A percentile compares a stretch with the other conserved stretches of the same genome.
Evolutionary conservation across 2,888 invertebrate species (phyloP).

Genomic region (Polydrusus cervinus): DNA sequence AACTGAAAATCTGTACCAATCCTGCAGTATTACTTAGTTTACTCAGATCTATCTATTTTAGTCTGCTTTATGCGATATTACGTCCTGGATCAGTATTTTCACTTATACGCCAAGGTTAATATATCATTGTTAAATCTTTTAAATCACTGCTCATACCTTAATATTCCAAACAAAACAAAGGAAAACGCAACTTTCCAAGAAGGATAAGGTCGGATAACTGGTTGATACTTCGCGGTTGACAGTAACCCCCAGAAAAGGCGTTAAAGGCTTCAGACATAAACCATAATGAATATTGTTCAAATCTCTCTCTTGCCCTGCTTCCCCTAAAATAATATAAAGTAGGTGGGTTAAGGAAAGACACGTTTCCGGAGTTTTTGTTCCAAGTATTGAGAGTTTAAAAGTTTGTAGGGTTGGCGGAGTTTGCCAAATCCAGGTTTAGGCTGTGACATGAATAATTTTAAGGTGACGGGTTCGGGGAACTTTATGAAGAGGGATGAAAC

Average conservation of each 20-base stretch:
- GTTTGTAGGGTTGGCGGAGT: conserved; percentile 44
- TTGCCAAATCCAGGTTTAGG: conserved; percentile 46
- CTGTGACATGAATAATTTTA: conserved; percentile 53
- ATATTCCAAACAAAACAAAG: conserved; percentile 36
- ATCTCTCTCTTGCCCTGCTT: conserved; percentile 45
- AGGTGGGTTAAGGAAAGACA: conserved; percentile 61
- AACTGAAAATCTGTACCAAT: too few species aligned
- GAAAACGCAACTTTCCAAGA: conserved; percentile 41
- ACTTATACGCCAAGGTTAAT: not conserved
- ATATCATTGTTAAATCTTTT: conserved; percentile 14
- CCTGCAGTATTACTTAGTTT: too few species aligned
- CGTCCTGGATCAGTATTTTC: too few species aligned
- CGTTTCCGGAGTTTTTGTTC: conserved; percentile 54
- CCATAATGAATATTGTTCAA: conserved; percentile 55
- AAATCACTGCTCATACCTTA: conserved; percentile 6
- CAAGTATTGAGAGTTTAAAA: conserved; percentile 52
- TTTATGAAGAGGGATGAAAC: conserved; percentile 29
- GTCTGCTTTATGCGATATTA: too few species aligned
- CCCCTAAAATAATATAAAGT: conserved; percentile 58
- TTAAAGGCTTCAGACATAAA: conserved; percentile 55
- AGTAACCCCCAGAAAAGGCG: conserved; percentile 45
- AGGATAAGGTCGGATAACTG: conserved; percentile 44
- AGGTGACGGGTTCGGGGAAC: conserved; percentile 43
- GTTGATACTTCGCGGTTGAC: conserved; percentile 49
- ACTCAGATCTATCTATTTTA: too few species aligned